Evolutionary conservation across 2,113 vertebrate species (phyloP).

Genomic region (Genyomyrus donnyi): DNA sequence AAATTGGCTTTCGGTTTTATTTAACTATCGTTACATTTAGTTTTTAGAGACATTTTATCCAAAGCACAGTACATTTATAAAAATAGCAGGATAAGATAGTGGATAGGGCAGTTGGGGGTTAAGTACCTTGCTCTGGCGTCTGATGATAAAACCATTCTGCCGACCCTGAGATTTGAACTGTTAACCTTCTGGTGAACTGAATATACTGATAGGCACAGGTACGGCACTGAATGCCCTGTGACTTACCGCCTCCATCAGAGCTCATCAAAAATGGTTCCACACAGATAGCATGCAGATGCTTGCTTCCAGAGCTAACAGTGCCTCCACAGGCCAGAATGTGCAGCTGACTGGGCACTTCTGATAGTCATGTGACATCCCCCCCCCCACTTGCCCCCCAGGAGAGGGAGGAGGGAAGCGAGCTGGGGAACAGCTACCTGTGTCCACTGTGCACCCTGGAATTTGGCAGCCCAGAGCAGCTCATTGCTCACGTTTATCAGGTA

Average conservation of each 20-base stretch:
- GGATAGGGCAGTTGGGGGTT: not conserved
- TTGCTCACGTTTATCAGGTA: slow-evolving; percentile 94
- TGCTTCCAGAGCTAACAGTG: not conserved
- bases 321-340: not conserved
- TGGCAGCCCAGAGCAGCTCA: slow-evolving; percentile 81
- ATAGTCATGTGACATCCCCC: not conserved
- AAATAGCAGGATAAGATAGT: not conserved
- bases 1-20: not conserved
- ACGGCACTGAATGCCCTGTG: not conserved
- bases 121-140: not conserved
- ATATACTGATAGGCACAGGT: not conserved
- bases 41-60: not conserved
- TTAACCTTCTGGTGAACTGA: not conserved
- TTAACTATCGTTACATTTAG: not conserved
- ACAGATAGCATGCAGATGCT: not conserved
- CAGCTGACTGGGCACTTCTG: not conserved
- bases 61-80: not conserved
- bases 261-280: not conserved
- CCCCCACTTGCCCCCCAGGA: slow-evolving; percentile 48
- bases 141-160: too few species aligned
- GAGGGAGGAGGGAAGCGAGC: slow-evolving; percentile 53
- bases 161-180: not conserved
- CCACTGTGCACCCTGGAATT: slow-evolving; percentile 89
- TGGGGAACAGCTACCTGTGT: slow-evolving; percentile 64
- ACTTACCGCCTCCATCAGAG: not conserved